Percentiles rank a stretch among this genome's conserved stretches.
Conservation (phyloP, 2,113 vertebrate species). For the Hippocampus mohnikei region DNA sequence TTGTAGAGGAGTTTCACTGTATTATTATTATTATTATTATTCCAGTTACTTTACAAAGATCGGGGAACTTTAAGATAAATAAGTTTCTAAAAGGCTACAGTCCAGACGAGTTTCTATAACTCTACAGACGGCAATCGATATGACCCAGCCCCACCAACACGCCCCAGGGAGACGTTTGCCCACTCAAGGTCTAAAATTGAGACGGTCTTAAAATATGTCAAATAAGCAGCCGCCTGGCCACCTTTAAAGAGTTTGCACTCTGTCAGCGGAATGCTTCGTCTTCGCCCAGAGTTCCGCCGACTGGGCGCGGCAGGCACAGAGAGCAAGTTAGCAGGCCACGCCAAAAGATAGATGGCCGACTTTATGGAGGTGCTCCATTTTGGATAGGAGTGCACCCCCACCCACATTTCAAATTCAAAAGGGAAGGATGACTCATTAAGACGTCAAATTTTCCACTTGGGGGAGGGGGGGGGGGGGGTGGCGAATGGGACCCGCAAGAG, state of each 20-base stretch:
- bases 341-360: neutral
- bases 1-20: too few species aligned
- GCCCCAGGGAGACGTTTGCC: slow-evolving; percentile 7
- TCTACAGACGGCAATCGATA: neutral
- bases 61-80: too few species aligned
- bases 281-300: slow-evolving; percentile 8
- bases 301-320: neutral
- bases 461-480: neutral
- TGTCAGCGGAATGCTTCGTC: slow-evolving; percentile 17
- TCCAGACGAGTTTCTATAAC: neutral
- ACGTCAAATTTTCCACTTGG: slow-evolving; percentile 1
- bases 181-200: slow-evolving; percentile 21
- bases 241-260: neutral
- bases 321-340: neutral
- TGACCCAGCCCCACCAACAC: neutral
- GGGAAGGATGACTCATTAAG: slow-evolving; percentile 11
- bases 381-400: neutral
- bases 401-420: slow-evolving; percentile 25
- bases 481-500: neutral
- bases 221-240: slow-evolving; percentile 19
- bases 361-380: neutral
- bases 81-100: too few species aligned
- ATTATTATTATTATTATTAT: too few species aligned
- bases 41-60: too few species aligned
- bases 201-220: slow-evolving; percentile 16